phyloP scores from a whole-genome alignment of 2,113 vertebrate species.

The Glaucomys volans region DNA sequence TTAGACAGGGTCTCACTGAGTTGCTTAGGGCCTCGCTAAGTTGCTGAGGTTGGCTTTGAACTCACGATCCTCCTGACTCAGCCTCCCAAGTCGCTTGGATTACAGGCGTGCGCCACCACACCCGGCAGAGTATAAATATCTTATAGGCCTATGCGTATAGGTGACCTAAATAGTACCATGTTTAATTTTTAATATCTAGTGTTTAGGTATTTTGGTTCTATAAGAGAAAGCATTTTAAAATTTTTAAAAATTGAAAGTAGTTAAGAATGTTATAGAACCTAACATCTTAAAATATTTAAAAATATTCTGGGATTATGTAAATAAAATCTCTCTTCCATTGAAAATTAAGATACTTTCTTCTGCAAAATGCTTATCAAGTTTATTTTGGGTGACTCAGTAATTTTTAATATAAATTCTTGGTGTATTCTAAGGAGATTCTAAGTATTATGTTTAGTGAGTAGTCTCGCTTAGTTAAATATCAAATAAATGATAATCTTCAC shows the following conservation, averaged over 20 bases:
- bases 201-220: not conserved
- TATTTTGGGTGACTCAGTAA: slow-evolving; percentile 53
- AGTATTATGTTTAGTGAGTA: slow-evolving; percentile 42
- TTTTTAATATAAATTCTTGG: slow-evolving; percentile 62
- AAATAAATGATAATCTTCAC: not conserved
- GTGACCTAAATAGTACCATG: not conserved
- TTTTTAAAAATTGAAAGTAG: slow-evolving; percentile 49
- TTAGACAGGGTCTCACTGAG: too few species aligned
- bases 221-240: slow-evolving; percentile 54
- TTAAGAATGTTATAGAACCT: slow-evolving; percentile 50
- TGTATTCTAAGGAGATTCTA: not conserved
- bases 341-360: slow-evolving; percentile 36
- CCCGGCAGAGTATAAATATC: too few species aligned
- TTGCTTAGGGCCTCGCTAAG: too few species aligned
- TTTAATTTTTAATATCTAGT: slow-evolving; percentile 55
- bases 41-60: too few species aligned
- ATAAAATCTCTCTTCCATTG: slow-evolving; percentile 16
- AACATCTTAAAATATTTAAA: slow-evolving; percentile 34
- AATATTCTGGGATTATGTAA: slow-evolving; percentile 52
- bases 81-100: too few species aligned
- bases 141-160: not conserved
- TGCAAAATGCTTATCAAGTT: slow-evolving; percentile 39
- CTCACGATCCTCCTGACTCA: too few species aligned
- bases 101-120: too few species aligned
- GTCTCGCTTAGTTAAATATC: not conserved